A percentile compares a stretch with the other conserved stretches of the same genome.
Evolutionary conservation across 1,140 invertebrate genomes (phyloP).

Genomic region (Drosophila burlai): DNA sequence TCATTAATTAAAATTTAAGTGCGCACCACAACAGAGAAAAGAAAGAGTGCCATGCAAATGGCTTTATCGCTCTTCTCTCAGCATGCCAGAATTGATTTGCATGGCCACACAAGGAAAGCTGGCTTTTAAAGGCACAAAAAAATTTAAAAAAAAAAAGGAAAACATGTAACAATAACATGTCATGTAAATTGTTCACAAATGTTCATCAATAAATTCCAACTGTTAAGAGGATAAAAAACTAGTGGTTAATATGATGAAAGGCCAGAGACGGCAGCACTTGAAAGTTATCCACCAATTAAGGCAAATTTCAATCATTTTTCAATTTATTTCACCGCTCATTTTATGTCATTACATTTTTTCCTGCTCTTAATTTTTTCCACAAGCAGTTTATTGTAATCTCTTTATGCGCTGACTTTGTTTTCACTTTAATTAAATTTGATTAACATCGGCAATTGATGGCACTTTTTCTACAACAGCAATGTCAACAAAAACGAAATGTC

Average conservation of each 20-base stretch:
- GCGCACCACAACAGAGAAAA: conserved; percentile 40
- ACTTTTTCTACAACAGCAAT: conserved; percentile 16
- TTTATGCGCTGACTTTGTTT: conserved; percentile 56
- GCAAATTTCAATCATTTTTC: conserved; percentile 40
- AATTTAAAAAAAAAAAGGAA: background rate
- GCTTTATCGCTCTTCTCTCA: conserved; percentile 37
- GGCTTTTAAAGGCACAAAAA: conserved; percentile 5
- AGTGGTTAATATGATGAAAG: conserved; percentile 9
- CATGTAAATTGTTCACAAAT: conserved; percentile 7
- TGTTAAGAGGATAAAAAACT: background rate
- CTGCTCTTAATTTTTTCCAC: conserved; percentile 1
- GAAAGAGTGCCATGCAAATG: conserved; percentile 46
- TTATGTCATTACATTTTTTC: conserved; percentile 18
- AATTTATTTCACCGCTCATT: conserved; percentile 37
- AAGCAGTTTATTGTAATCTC: conserved; percentile 39
- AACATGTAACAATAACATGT: conserved; percentile 18
- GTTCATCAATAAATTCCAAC: conserved; percentile 27
- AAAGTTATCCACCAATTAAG: conserved; percentile 37
- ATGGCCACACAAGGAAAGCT: conserved; percentile 10
- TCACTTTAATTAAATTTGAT: conserved; percentile 71
- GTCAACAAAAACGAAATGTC: background rate
- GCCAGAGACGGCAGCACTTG: conserved; percentile 12
- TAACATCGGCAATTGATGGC: conserved; percentile 48
- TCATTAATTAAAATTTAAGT: conserved; percentile 70
- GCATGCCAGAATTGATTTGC: conserved; percentile 34